Conservation (phyloP, 2,797 vertebrate species). For the Myotis vivesi region DNA sequence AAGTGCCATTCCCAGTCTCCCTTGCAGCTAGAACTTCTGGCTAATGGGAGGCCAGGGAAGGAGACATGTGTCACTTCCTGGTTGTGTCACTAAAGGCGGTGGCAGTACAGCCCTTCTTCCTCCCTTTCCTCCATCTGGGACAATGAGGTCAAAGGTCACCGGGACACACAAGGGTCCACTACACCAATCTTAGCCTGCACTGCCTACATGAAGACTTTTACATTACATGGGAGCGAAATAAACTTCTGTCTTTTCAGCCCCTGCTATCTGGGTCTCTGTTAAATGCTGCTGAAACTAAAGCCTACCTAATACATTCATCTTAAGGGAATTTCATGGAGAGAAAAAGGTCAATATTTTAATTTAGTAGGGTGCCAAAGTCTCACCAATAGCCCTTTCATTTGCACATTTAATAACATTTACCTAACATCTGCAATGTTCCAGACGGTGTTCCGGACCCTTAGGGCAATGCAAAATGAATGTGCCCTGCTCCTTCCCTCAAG, state of each 20-base stretch:
- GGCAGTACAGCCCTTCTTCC: background rate
- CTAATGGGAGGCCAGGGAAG: background rate
- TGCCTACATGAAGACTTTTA: background rate
- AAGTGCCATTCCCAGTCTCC: background rate
- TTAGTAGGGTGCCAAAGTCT: background rate
- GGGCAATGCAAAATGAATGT: background rate
- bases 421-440: background rate
- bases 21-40: background rate
- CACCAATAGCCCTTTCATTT: background rate
- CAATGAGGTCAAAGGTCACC: background rate
- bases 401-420: background rate
- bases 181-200: background rate
- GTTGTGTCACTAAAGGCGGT: background rate
- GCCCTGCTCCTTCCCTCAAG: background rate
- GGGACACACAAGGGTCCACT: background rate
- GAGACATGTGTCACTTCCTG: background rate
- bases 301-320: background rate
- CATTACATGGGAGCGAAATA: background rate
- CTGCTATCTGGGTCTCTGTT: background rate
- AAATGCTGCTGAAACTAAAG: background rate
- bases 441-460: background rate
- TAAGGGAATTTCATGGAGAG: background rate
- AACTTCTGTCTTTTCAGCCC: background rate
- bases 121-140: background rate
- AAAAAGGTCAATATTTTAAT: slow-evolving; percentile 7